phyloP scores from a whole-genome alignment of 2,888 invertebrate species.

The Elaeidobius kamerunicus region DNA sequence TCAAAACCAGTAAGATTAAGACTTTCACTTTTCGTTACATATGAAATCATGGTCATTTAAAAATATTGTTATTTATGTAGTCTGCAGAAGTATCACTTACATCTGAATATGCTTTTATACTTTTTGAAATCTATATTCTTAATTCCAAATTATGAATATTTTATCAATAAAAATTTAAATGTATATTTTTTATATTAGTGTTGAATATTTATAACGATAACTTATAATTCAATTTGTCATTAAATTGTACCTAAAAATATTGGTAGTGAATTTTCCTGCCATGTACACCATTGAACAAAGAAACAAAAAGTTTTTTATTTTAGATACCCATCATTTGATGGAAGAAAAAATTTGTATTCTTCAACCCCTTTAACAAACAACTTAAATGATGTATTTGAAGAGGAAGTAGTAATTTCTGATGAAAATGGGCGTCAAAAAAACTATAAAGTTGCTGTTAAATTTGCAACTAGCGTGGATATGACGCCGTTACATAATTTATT shows the following conservation, averaged over 20 bases:
- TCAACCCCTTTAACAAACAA: conserved; percentile 47
- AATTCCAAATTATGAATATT: too few species aligned
- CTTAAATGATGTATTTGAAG: conserved; percentile 38
- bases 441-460: conserved; percentile 51
- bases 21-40: too few species aligned
- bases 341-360: conserved; percentile 64
- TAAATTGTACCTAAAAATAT: not conserved
- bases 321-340: conserved; percentile 67
- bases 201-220: too few species aligned
- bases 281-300: not conserved
- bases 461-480: conserved; percentile 55
- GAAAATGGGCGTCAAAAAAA: conserved; percentile 28
- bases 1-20: too few species aligned
- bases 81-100: too few species aligned
- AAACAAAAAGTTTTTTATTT: conserved; percentile 2
- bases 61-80: too few species aligned
- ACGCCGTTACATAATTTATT: conserved; percentile 35
- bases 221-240: not conserved
- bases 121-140: too few species aligned
- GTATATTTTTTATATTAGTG: too few species aligned
- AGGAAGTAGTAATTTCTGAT: conserved; percentile 18
- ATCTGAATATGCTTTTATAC: too few species aligned
- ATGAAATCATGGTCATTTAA: too few species aligned
- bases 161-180: too few species aligned
- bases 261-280: too few species aligned